Conservation (phyloP, 2,113 vertebrate genomes). For the Actinemys pallida region DNA sequence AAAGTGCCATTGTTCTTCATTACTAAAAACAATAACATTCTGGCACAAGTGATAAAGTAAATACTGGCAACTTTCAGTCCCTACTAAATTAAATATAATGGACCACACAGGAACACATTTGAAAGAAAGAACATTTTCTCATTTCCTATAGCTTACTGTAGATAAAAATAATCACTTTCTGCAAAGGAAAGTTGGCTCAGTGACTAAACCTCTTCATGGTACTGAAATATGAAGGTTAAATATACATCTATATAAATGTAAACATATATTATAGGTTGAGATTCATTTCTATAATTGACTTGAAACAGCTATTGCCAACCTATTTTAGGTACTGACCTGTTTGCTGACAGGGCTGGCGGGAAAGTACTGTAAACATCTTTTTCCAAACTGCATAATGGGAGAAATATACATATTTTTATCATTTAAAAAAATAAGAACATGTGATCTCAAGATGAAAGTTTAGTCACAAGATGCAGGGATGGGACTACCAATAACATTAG, state of each 20-base stretch:
- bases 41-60: conserved; percentile 1
- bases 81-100: conserved; percentile 2
- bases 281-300: neutral
- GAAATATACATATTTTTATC: neutral
- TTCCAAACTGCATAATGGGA: conserved; percentile 16
- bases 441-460: neutral
- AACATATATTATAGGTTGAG: fast-evolving
- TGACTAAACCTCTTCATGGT: neutral
- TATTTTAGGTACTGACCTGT: conserved; percentile 62
- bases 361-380: conserved; percentile 24
- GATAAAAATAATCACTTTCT: conserved; percentile 21
- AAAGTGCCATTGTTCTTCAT: neutral
- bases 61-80: neutral
- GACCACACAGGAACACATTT: neutral
- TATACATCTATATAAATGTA: neutral
- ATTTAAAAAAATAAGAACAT: neutral
- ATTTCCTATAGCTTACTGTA: neutral
- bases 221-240: neutral
- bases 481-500: neutral
- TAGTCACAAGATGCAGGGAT: neutral
- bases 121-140: conserved; percentile 11
- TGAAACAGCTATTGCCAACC: neutral
- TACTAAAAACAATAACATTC: neutral
- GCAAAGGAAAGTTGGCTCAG: neutral
- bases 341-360: conserved; percentile 22